These are phyloP conservation scores for Enteromius radiatus DNA, from an alignment of 2,797 vertebrate species.

Conservation along the genomic window DNA sequence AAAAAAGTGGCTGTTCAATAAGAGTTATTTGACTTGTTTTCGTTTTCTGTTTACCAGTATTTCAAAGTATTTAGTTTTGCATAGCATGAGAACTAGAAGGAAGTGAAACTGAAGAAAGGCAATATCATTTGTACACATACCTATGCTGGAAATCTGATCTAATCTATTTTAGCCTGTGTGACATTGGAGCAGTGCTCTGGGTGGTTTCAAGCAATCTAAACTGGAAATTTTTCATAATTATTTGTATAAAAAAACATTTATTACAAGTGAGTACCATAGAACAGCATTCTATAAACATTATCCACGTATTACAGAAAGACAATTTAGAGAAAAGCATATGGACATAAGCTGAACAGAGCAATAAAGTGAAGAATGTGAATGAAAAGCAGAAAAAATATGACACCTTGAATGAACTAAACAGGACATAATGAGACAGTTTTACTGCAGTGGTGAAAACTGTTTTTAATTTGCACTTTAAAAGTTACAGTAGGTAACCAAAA, in stretches of 20 bases:
- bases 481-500: background rate
- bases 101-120: background rate
- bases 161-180: background rate
- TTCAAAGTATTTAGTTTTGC: background rate
- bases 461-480: background rate
- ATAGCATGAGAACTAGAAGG: background rate
- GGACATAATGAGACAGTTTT: background rate
- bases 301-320: background rate
- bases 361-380: background rate
- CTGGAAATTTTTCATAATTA: background rate
- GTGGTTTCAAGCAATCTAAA: constrained; percentile 24
- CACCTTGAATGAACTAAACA: background rate
- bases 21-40: background rate
- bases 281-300: background rate
- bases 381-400: background rate
- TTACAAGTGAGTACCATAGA: background rate
- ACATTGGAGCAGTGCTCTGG: background rate
- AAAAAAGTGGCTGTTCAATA: background rate
- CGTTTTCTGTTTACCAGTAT: background rate
- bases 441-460: background rate
- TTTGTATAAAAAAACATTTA: background rate
- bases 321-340: background rate
- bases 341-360: background rate
- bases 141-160: constrained; percentile 5
- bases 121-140: background rate